Conservation (phyloP, 2,113 vertebrate species). For the Uropsilus gracilis region DNA sequence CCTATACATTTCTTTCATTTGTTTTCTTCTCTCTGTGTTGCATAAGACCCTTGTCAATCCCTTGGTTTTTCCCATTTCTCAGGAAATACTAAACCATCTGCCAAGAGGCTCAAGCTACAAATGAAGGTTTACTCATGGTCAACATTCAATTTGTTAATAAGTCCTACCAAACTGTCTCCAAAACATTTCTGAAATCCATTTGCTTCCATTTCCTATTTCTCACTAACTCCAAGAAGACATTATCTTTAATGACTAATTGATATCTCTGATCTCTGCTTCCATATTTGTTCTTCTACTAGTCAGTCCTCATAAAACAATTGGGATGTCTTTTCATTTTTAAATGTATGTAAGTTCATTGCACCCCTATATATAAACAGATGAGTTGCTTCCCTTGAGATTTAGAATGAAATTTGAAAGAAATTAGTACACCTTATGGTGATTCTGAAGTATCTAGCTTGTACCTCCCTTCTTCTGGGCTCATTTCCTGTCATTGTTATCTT, state of each 20-base stretch:
- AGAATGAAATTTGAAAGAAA: neutral
- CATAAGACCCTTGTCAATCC: neutral
- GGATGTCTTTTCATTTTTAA: neutral
- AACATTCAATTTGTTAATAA: neutral
- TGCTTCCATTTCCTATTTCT: neutral
- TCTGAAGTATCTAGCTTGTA: neutral
- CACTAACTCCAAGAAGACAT: neutral
- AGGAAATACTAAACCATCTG: neutral
- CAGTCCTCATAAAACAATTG: neutral
- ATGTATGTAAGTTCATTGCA: neutral
- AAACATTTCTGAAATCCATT: neutral
- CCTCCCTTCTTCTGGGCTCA: neutral
- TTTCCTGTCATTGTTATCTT: neutral
- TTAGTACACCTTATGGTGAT: neutral
- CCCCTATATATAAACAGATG: neutral
- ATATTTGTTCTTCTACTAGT: neutral
- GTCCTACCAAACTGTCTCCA: neutral
- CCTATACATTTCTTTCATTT: neutral
- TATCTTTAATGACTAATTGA: neutral
- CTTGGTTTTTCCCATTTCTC: neutral
- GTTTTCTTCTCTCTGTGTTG: neutral
- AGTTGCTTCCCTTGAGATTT: neutral
- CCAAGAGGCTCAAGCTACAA: neutral
- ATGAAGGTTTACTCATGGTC: neutral
- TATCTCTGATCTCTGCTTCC: neutral